phyloP scores from a whole-genome alignment of 2,888 invertebrate genomes.

The Galerucella nymphaeae region DNA sequence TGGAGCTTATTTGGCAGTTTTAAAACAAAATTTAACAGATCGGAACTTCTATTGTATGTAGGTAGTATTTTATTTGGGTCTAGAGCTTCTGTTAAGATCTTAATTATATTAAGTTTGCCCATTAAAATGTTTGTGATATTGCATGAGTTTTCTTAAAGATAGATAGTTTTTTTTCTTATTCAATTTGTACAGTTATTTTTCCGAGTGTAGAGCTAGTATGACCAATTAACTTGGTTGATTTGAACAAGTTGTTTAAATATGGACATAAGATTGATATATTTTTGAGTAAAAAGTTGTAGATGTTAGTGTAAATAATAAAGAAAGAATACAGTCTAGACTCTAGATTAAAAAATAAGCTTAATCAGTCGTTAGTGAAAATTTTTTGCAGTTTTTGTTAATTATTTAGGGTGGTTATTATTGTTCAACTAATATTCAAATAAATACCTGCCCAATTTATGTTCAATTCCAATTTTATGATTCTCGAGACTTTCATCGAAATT shows the following conservation, averaged over 20 bases:
- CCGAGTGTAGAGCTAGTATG: neutral
- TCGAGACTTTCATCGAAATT: too few relatives aligned
- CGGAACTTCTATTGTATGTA: too few relatives aligned
- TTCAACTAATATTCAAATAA: neutral
- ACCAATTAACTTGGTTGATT: constrained; percentile 21
- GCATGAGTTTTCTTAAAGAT: constrained; percentile 26
- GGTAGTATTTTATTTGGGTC: constrained; percentile 2
- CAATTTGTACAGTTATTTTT: constrained; percentile 34
- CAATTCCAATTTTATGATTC: too few relatives aligned
- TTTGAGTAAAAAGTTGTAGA: constrained; percentile 36
- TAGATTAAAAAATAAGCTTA: constrained; percentile 17
- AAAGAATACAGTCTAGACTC: neutral
- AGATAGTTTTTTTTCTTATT: constrained; percentile 18
- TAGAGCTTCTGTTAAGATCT: constrained; percentile 17
- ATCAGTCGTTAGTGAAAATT: neutral
- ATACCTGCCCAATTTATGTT: too few relatives aligned
- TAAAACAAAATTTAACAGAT: neutral
- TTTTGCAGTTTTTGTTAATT: neutral
- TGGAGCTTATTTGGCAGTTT: too few relatives aligned
- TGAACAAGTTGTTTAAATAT: constrained; percentile 31
- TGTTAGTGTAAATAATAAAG: constrained; percentile 34
- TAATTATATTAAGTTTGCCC: constrained; percentile 33
- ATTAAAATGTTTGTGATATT: constrained; percentile 47
- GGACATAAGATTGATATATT: constrained; percentile 33
- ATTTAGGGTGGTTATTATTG: neutral